Evolutionary conservation across 2,888 invertebrate genomes (phyloP).

Genomic region (Chymomyza procnemis): DNA sequence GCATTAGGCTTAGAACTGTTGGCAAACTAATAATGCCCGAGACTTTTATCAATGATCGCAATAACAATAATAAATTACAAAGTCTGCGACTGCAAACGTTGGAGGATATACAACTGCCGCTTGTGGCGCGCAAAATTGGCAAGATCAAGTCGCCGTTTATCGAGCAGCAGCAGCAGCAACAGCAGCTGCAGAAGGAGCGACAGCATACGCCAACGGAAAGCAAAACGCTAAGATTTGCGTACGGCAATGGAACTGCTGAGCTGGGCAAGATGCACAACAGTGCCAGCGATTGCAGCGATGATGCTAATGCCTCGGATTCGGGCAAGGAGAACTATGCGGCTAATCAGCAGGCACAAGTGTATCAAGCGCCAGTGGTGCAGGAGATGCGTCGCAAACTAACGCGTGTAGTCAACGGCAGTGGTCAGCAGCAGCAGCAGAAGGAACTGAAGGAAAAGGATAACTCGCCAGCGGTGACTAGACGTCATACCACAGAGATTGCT

Average conservation of each 20-base stretch:
- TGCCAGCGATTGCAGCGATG: conserved; percentile 38
- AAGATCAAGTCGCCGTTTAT: conserved; percentile 77
- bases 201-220: conserved; percentile 10
- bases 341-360: conserved; percentile 32
- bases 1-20: conserved; percentile 68
- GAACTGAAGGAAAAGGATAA: too few relatives aligned
- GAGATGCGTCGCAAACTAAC: conserved; percentile 68
- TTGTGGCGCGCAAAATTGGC: conserved; percentile 71
- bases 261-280: conserved; percentile 6
- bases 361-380: conserved; percentile 24
- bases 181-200: conserved; percentile 47
- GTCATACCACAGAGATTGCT: conserved; percentile 51
- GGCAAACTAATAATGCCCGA: conserved; percentile 75
- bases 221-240: conserved; percentile 53
- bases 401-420: conserved; percentile 44
- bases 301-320: conserved; percentile 68
- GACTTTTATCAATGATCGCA: conserved; percentile 69
- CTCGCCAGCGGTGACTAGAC: conserved; percentile 32
- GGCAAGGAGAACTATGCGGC: conserved; percentile 76
- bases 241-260: neutral
- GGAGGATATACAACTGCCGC: conserved; percentile 45
- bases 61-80: conserved; percentile 50
- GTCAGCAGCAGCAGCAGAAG: conserved; percentile 6
- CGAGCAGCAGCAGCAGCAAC: conserved; percentile 71
- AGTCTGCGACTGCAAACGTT: conserved; percentile 37